Conservation (phyloP, 2,888 invertebrate genomes). For the Eristalis intricaria region DNA sequence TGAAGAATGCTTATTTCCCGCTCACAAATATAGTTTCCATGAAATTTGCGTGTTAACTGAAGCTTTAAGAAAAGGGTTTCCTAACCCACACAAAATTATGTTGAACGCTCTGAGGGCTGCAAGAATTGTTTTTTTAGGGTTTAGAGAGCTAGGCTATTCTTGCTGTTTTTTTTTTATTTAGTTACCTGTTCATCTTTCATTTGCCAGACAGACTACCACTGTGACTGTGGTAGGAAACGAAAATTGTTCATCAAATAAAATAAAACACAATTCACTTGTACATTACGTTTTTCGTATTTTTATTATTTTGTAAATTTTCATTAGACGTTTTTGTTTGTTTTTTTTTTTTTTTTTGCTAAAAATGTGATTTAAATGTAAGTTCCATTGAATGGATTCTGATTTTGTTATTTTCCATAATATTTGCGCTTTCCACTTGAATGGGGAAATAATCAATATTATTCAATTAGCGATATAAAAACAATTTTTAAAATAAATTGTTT, state of each 20-base stretch:
- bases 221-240: too few relatives aligned
- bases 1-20: too few relatives aligned
- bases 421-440: conserved; percentile 1
- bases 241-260: neutral
- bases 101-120: too few relatives aligned
- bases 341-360: neutral
- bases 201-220: too few relatives aligned
- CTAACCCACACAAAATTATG: too few relatives aligned
- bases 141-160: too few relatives aligned
- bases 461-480: conserved; percentile 18
- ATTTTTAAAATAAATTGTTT: conserved; percentile 27
- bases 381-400: conserved; percentile 10
- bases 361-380: conserved; percentile 4
- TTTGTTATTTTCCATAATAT: neutral
- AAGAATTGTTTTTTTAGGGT: too few relatives aligned
- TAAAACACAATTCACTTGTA: neutral
- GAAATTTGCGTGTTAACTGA: too few relatives aligned
- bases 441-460: neutral
- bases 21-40: too few relatives aligned
- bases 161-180: too few relatives aligned
- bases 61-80: too few relatives aligned
- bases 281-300: neutral
- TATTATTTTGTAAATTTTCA: neutral
- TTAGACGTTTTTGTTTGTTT: neutral
- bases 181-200: too few relatives aligned